These are phyloP conservation scores for Bos javanicus DNA, from an alignment of 2,113 vertebrate genomes.

Conservation along the genomic window DNA sequence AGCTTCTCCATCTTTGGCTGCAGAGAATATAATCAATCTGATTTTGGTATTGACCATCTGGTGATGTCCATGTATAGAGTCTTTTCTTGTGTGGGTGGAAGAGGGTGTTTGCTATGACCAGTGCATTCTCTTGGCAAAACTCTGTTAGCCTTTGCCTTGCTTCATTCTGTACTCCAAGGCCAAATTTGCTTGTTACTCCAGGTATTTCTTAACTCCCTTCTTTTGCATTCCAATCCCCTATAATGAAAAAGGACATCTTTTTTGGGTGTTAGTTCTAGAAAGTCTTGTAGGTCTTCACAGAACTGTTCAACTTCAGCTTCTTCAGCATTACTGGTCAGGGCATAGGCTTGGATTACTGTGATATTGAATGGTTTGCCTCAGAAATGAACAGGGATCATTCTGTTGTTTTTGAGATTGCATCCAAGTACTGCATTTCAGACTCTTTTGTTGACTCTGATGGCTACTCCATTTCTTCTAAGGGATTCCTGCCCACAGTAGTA, in stretches of 20 bases:
- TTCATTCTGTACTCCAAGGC: background rate
- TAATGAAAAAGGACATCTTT: background rate
- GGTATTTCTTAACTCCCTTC: background rate
- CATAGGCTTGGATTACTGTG: background rate
- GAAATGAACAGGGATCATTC: background rate
- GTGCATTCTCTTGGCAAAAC: background rate
- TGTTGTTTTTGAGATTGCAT: background rate
- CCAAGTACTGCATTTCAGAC: background rate
- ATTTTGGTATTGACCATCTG: background rate
- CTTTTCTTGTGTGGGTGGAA: background rate
- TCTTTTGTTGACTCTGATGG: background rate
- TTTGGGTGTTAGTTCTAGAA: background rate
- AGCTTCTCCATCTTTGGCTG: background rate
- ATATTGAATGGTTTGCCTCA: background rate
- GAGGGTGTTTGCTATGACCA: background rate
- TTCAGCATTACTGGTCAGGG: background rate
- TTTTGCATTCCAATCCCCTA: background rate
- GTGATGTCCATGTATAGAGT: background rate
- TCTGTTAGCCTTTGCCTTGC: background rate
- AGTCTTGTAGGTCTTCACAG: background rate
- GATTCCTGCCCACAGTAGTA: background rate
- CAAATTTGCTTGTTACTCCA: background rate
- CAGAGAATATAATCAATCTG: background rate
- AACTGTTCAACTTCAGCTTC: background rate
- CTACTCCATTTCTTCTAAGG: background rate